Evolutionary conservation across 2,113 vertebrate genomes (phyloP), one percentile per base, ranked within the genome.

Genomic region (Fregata magnificens): DNA sequence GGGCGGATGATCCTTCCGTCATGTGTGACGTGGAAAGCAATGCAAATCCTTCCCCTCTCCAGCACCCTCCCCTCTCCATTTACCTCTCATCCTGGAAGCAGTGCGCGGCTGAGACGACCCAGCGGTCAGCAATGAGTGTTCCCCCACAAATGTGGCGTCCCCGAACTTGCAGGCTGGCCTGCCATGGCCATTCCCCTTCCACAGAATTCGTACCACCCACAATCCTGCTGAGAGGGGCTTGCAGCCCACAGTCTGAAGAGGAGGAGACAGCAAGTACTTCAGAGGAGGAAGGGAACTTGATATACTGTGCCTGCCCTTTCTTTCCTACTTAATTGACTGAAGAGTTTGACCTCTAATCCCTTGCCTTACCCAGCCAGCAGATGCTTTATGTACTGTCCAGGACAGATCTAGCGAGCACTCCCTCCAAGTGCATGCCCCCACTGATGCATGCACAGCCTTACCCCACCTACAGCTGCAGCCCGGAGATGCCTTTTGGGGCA

Each of bases 181-280:
- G 99, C 99, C 99, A 99, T 0, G 99, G 99, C 99, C 99, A 99
- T 98, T 99, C 99, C 8, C 99, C 99, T 97, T 99, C 98, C 0
- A 97, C 95, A 19, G 99, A 98, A 45, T 98, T 82, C 0, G 56
- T 86, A n/a, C 99, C 99, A 1, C 99, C 99, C 53, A 99, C 98
- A 2, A 99, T 99, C 38, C 99, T 99, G 82, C 97, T 98, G 56
- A 98, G 97, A 82, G 98, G 98, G 45, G 98, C 98, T 90, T 98
- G 98, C 78, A 99, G 97, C 32, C 99, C 99, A 34, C 99, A 99
- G 76, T 99, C 99, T 99, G 96, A 66, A 72, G 50, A 59, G 29
- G 32, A 88, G 29, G 44, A 73, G 44, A 73, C n/a, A 38, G 50
- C 28, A 63, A 13, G 26, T 61, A 32, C 79, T 78, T 93, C 59